Percentiles rank a stretch among this genome's conserved stretches.
Evolutionary conservation across 2,888 invertebrate species (phyloP).

Genomic region (Isotomurus palustris): DNA sequence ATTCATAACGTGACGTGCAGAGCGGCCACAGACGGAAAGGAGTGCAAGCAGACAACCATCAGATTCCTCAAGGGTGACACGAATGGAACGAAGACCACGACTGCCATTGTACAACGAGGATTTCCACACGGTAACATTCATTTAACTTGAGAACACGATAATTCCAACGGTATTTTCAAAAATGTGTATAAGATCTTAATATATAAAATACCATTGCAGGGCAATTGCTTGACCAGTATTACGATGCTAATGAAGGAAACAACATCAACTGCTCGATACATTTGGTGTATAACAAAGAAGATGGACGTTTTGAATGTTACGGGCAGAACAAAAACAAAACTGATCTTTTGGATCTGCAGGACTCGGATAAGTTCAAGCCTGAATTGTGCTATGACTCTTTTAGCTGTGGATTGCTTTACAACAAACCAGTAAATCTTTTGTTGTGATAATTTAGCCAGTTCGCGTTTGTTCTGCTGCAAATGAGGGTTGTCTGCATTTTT

Average conservation of each 20-base stretch:
- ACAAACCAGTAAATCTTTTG: background rate
- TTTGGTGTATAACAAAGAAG: background rate
- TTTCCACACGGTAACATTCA: too few species aligned
- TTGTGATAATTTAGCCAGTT: background rate
- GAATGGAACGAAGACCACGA: background rate
- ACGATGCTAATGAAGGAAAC: background rate
- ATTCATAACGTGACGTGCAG: conserved; percentile 7
- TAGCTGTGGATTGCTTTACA: background rate
- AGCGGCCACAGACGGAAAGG: background rate
- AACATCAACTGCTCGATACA: conserved; percentile 7
- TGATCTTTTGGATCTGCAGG: background rate
- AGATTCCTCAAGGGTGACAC: background rate
- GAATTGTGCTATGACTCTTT: conserved; percentile 1
- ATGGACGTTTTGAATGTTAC: background rate
- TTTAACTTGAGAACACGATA: too few species aligned
- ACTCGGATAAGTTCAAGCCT: too few species aligned
- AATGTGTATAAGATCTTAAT: background rate
- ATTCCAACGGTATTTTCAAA: conserved; percentile 4
- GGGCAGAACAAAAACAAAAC: background rate
- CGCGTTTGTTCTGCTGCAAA: too few species aligned
- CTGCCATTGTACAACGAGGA: background rate
- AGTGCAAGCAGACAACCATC: conserved; percentile 11
- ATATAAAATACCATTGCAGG: background rate
- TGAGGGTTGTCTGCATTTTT: background rate
- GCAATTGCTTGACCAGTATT: background rate